phyloP scores from a whole-genome alignment of 2,797 vertebrate species.

The Neoniphon sammara region DNA sequence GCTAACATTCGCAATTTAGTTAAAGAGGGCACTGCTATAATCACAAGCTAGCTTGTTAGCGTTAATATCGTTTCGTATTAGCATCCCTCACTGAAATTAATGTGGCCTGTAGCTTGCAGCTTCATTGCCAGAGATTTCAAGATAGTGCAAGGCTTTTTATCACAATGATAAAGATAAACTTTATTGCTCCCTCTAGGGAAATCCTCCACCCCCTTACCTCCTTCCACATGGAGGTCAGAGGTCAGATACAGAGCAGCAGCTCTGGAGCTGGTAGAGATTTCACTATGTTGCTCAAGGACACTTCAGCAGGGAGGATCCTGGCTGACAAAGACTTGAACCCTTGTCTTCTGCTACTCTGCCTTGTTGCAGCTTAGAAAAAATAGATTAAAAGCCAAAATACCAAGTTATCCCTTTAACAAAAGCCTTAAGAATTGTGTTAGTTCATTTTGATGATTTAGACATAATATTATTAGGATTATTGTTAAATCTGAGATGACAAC shows the following conservation, averaged over 20 bases:
- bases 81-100: background rate
- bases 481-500: conserved; percentile 42
- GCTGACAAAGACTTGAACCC: background rate
- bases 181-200: too few species aligned
- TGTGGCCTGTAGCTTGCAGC: background rate
- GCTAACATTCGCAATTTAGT: background rate
- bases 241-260: background rate
- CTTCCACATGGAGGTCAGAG: background rate
- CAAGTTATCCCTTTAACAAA: conserved; percentile 35
- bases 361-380: background rate
- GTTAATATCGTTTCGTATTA: background rate
- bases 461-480: conserved; percentile 21
- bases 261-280: background rate
- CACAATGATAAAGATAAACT: too few species aligned
- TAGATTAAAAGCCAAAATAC: conserved; percentile 27
- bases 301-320: background rate
- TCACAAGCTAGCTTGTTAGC: background rate
- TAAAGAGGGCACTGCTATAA: background rate
- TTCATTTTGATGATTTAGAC: conserved; percentile 33
- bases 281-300: background rate
- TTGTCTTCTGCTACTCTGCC: background rate
- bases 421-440: conserved; percentile 45
- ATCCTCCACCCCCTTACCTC: background rate
- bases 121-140: background rate
- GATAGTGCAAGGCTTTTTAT: too few species aligned